Base-by-base conservation (phyloP, 2,113 vertebrate genomes). In the Morone saxatilis region DNA sequence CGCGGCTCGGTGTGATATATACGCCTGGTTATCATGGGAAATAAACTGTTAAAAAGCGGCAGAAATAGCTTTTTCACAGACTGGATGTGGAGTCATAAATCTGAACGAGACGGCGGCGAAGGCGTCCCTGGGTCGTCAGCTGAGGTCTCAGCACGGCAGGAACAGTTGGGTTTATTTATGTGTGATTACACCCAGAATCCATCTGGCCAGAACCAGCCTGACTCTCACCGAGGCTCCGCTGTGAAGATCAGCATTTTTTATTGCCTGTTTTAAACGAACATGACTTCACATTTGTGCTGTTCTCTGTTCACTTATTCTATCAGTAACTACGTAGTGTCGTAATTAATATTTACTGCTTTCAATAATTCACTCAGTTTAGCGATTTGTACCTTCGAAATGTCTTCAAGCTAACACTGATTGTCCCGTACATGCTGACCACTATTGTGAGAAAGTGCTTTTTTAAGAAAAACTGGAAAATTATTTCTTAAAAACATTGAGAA, bases 21-120 rank as follows among this genome's bases (percentile, higher is more conserved):
- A 75, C 22, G n/a, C 5, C 3, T 51, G 60, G 80, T 60, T 77
- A 83, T 86, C 91, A n/a, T 83, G 89, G 91, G 91, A 92, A 92
- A 92, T 92, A 92, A 92, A 89, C 74, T 81, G 88, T 81, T 65
- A 71, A 75, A 31, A 78, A 78, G 80, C 25, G 9, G 54, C 71
- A 83, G 67, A 83, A 88, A 81, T 53, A 78, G 72, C 59, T 79
- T 77, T 73, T 67, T 85, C 79, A 62, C 82, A 81, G 73, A 3
- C 70, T 20, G 70, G 36, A 63, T 25, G 61, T 61, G 56, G 59
- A 80, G 69, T 78, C 65, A 78, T 83, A 25, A 83, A 82, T 83
- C 76, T 22, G 84, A 78, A 86, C 45, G 59, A 73, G 78, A 69
- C 56, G 38, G 10, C 13, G 56, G 57, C 31, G 36, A 59, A 59